A percentile compares a stretch with the other conserved stretches of the same genome.
These are phyloP conservation scores for Holacanthus passer DNA, from an alignment of 2,113 vertebrate genomes.

Conservation along the genomic window DNA sequence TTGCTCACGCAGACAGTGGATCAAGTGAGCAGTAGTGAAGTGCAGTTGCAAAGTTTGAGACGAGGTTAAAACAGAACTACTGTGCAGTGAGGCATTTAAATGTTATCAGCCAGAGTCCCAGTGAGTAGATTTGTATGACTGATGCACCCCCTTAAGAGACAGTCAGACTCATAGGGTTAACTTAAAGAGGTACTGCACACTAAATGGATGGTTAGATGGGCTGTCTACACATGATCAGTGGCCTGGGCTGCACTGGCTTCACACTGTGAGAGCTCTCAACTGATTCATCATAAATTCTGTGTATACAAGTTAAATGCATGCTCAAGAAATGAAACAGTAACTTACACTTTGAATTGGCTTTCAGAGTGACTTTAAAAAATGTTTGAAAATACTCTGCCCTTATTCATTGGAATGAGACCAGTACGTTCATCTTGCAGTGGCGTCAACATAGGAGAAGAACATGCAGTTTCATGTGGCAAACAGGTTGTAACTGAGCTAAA, in stretches of 20 bases:
- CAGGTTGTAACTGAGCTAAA: background rate
- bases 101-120: background rate
- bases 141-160: background rate
- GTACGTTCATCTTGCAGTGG: background rate
- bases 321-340: background rate
- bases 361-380: no score
- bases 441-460: background rate
- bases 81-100: background rate
- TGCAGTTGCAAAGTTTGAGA: background rate
- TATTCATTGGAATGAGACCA: background rate
- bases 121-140: background rate
- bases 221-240: background rate
- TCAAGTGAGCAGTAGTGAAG: background rate
- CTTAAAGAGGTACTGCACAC: background rate
- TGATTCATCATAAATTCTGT: conserved; percentile 5
- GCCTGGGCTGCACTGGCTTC: background rate
- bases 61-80: conserved; percentile 3
- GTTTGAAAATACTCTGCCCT: no score
- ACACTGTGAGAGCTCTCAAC: background rate
- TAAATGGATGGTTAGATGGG: background rate
- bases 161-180: background rate
- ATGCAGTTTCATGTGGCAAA: background rate
- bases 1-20: background rate
- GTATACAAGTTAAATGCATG: background rate
- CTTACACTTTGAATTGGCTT: no score